Conservation (phyloP, 2,888 invertebrate genomes). For the Dinocampus coccinellae region DNA sequence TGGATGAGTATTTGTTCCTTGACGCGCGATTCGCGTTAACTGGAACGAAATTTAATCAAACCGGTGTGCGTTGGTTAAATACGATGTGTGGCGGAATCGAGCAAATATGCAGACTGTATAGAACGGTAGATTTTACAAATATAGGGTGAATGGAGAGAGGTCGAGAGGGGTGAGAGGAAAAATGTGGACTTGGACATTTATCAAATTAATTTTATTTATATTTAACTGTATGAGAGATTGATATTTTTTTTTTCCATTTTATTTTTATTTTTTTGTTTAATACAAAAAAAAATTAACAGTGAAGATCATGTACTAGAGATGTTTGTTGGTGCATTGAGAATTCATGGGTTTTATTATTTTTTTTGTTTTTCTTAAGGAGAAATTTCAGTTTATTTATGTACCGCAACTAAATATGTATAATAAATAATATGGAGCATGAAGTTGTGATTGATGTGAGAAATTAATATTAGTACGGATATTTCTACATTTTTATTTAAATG, state of each 20-base stretch:
- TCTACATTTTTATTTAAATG: too few relatives aligned
- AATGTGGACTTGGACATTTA: slow-evolving; percentile 55
- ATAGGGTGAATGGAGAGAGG: slow-evolving; percentile 36
- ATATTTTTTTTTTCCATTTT: slow-evolving; percentile 24
- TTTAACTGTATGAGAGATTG: slow-evolving; percentile 57
- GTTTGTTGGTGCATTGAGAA: slow-evolving; percentile 54
- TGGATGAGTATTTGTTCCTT: neutral
- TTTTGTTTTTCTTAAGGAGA: too few relatives aligned
- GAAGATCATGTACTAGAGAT: slow-evolving; percentile 45
- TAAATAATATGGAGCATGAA: neutral
- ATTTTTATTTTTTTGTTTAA: too few relatives aligned
- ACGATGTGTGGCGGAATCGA: slow-evolving; percentile 52
- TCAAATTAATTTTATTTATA: slow-evolving; percentile 68
- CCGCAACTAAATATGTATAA: neutral
- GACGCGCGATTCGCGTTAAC: slow-evolving; percentile 52
- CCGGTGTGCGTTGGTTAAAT: slow-evolving; percentile 52
- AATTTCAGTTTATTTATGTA: slow-evolving; percentile 24
- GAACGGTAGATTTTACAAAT: slow-evolving; percentile 38
- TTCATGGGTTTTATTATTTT: too few relatives aligned
- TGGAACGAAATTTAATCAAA: slow-evolving; percentile 63
- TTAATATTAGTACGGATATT: neutral
- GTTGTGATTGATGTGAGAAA: neutral
- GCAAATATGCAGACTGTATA: slow-evolving; percentile 55
- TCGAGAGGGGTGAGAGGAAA: slow-evolving; percentile 35
- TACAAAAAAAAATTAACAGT: too few relatives aligned